Base-by-base conservation (phyloP, 2,888 invertebrate genomes). In the Agapostemon virescens region DNA sequence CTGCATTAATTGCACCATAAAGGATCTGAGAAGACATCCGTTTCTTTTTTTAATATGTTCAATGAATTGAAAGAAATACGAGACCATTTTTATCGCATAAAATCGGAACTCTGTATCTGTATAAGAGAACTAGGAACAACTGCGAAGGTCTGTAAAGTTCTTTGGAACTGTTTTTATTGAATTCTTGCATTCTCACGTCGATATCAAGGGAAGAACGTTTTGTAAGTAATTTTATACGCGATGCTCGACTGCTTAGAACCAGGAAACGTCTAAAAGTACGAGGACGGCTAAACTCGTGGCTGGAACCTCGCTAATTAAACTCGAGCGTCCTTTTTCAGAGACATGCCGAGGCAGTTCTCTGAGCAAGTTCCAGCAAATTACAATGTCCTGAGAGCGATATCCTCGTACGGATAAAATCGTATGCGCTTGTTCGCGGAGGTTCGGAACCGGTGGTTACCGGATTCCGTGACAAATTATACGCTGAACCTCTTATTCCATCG, bases 291-390 rank as follows among this genome's bases (percentile, higher is more conserved):
- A 52, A 38, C 42, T 49, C 66, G 49, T 30, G 13, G n/a, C 49
- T 30, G 7, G 38, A 71, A 33, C 26, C 33, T 17, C 38, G 70
- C 55, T 77, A 82, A 81, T 81, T 77, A 81, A 81, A 66, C 77
- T 42, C 38, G 26, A 23, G 45, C 17, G 55, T 45, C 67, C 70
- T 64, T 82, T 68, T 74, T 68, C 61, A 58, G 42, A 64, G 30
- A 55, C 26, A 23, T 49, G 63, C 20, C 61, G 33, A 26, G 66
- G 38, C 58, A 49, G 66, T 69, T 67, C 77, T 69, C 66, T n/a
- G 71, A 64, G 74, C 77, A 63, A 84, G 74, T 80, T 74, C 67
- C 74, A 80, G 63, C 67, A 80, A 80, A 84, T 84, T 80, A 80
- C 84, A 84, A 80, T 77, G 84, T 84, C 72, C 83, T 2, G n/a